Percentiles rank a stretch among this genome's conserved stretches.
phyloP scores from a whole-genome alignment of 2,888 invertebrate species.

The Fabriciana adippe region DNA sequence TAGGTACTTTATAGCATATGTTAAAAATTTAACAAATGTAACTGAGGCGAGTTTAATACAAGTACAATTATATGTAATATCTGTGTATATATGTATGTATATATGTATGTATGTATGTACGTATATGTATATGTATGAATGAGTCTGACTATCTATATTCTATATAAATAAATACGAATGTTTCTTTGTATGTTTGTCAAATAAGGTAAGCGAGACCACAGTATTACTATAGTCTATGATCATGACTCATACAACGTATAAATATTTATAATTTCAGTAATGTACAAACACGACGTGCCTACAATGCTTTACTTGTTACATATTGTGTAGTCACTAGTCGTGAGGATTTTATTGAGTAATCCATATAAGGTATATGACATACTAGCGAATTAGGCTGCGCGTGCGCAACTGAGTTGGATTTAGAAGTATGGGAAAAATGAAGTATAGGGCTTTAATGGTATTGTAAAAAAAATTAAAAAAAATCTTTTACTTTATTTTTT shows the following conservation, averaged over 20 bases:
- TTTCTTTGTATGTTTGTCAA: too few species aligned
- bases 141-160: too few species aligned
- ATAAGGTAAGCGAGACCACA: too few species aligned
- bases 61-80: not conserved
- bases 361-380: not conserved
- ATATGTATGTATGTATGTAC: not conserved
- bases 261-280: slow-evolving; percentile 19
- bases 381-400: too few species aligned
- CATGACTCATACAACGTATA: not conserved
- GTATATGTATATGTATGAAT: not conserved
- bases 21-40: too few species aligned
- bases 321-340: not conserved
- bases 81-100: not conserved
- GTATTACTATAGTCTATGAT: not conserved
- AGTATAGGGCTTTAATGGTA: too few species aligned
- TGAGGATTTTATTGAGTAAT: slow-evolving; percentile 5
- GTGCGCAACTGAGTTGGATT: too few species aligned
- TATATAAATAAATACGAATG: too few species aligned
- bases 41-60: not conserved
- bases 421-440: too few species aligned
- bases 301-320: slow-evolving; percentile 1
- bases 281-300: slow-evolving; percentile 5
- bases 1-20: too few species aligned
- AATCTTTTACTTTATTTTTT: too few species aligned
- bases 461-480: too few species aligned